Conservation (phyloP, 2,888 invertebrate genomes). For the Melieria omissa region DNA sequence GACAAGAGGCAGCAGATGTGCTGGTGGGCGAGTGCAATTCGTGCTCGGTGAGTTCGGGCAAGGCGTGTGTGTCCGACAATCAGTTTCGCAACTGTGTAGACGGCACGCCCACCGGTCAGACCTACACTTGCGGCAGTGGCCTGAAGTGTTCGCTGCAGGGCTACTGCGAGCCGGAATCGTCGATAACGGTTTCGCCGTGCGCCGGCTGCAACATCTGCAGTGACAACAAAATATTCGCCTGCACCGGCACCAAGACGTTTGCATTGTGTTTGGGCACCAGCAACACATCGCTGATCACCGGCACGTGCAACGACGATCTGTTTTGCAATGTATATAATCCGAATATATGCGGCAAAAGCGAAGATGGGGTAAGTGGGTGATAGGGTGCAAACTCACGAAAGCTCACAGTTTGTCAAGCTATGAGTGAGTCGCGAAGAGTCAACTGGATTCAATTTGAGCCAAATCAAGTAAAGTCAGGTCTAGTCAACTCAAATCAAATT, state of each 20-base stretch:
- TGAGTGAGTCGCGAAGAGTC: no score
- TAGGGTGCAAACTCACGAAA: neutral
- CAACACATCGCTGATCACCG: constrained; percentile 31
- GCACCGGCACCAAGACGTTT: constrained; percentile 44
- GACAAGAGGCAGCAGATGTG: neutral
- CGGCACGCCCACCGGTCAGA: constrained; percentile 34
- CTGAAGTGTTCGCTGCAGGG: constrained; percentile 44
- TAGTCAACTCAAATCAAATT: no score
- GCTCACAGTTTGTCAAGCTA: no score
- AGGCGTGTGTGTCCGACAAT: constrained; percentile 42
- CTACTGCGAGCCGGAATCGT: constrained; percentile 38
- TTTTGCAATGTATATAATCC: constrained; percentile 43
- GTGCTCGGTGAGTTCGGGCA: constrained; percentile 33
- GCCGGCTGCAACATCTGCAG: constrained; percentile 43
- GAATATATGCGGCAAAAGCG: constrained; percentile 42
- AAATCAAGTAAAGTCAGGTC: no score
- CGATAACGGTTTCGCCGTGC: constrained; percentile 9
- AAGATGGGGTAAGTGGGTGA: neutral
- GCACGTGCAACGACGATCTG: constrained; percentile 38
- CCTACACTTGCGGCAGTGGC: constrained; percentile 43
- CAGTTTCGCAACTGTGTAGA: constrained; percentile 39
- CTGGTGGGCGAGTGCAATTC: constrained; percentile 45
- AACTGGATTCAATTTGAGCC: no score
- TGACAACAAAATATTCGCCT: constrained; percentile 43
- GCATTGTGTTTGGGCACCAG: constrained; percentile 46